Percentiles rank a stretch among this genome's conserved stretches.
Evolutionary conservation across 2,113 vertebrate species (phyloP).

Genomic region (Pomatorhinus ruficollis): DNA sequence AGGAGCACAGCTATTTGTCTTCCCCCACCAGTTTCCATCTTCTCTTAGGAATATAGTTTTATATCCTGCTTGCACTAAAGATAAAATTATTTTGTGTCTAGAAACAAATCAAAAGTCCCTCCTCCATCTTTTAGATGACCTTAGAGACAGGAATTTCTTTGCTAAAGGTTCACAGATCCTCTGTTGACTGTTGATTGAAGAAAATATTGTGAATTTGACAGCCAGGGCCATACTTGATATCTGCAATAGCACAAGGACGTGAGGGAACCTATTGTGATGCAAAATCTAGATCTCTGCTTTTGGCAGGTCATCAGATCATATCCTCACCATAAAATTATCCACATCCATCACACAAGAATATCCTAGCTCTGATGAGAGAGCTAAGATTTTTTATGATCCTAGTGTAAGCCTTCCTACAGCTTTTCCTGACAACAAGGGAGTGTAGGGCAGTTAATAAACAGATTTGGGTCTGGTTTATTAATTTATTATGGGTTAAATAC

Average conservation of each 20-base stretch:
- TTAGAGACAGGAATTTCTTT: not conserved
- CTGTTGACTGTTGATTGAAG: not conserved
- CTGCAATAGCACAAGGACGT: not conserved
- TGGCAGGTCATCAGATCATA: not conserved
- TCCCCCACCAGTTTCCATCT: not conserved
- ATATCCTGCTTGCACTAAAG: not conserved
- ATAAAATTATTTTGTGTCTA: not conserved
- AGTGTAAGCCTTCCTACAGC: not conserved
- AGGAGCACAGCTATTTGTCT: not conserved
- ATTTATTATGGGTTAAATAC: not conserved
- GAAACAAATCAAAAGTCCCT: not conserved
- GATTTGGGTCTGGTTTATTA: not conserved
- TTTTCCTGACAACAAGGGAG: not conserved
- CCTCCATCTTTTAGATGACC: not conserved
- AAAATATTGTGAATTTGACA: not conserved
- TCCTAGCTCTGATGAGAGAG: not conserved
- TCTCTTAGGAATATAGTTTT: not conserved
- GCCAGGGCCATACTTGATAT: not conserved
- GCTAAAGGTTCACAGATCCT: not conserved
- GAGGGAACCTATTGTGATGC: not conserved
- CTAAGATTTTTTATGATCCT: not conserved
- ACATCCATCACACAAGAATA: not conserved
- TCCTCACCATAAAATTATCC: not conserved
- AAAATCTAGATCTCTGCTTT: not conserved
- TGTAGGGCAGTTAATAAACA: not conserved